Evolutionary conservation across 2,113 vertebrate species (phyloP).

Genomic region (Pithys albifrons): DNA sequence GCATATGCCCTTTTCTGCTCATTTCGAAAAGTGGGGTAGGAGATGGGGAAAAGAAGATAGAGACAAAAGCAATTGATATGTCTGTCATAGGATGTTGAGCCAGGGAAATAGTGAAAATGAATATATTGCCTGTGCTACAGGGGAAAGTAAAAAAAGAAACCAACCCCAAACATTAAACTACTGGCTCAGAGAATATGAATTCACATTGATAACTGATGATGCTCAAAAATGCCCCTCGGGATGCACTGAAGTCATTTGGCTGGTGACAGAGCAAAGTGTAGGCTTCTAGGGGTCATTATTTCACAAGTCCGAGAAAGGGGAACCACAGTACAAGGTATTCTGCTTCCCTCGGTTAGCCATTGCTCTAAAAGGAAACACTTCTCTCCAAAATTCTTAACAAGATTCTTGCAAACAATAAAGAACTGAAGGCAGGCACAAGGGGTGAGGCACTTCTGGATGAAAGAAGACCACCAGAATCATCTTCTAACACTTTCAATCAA

Average conservation of each 20-base stretch:
- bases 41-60: background rate
- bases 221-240: background rate
- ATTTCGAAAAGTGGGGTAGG: background rate
- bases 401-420: background rate
- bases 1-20: conserved; percentile 11
- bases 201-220: background rate
- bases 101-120: background rate
- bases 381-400: background rate
- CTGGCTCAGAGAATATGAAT: background rate
- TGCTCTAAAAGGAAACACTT: background rate
- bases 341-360: background rate
- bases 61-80: background rate
- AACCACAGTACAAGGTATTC: background rate
- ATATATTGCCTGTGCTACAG: background rate
- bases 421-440: background rate
- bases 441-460: background rate
- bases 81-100: background rate
- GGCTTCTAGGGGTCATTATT: background rate
- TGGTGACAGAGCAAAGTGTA: background rate
- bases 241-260: background rate
- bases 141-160: background rate
- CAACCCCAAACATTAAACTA: background rate
- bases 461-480: background rate
- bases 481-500: background rate
- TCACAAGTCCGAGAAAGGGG: background rate